phyloP scores from a whole-genome alignment of 1,140 invertebrate genomes.

The Coboldia fuscipes region DNA sequence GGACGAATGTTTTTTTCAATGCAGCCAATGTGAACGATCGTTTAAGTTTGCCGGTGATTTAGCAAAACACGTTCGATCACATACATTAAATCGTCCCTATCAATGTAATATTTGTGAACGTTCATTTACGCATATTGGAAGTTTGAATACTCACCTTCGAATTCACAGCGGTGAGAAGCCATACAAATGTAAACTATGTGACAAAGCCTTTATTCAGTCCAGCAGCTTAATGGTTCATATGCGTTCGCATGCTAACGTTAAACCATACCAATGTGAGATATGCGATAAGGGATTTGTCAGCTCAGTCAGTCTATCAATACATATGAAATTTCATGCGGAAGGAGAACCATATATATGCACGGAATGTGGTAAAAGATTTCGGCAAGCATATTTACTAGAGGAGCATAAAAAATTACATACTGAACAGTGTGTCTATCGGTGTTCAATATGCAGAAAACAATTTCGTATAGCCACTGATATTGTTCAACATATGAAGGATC shows the following conservation, averaged over 20 bases:
- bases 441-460: conserved; percentile 33
- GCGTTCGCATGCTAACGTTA: conserved; percentile 40
- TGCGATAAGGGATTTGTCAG: conserved; percentile 27
- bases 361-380: conserved; percentile 18
- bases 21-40: conserved; percentile 34
- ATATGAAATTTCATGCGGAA: conserved; percentile 15
- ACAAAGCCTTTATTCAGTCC: conserved; percentile 47
- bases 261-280: conserved; percentile 37
- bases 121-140: conserved; percentile 43
- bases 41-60: conserved; percentile 34
- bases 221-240: conserved; percentile 44
- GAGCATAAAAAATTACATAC: conserved; percentile 19
- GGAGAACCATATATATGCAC: conserved; percentile 13
- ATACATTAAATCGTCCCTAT: conserved; percentile 30
- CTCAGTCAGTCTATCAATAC: conserved; percentile 15
- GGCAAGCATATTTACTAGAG: conserved; percentile 15
- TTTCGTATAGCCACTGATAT: conserved; percentile 32
- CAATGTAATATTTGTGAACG: conserved; percentile 22
- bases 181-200: conserved; percentile 20
- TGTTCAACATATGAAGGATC: conserved; percentile 37
- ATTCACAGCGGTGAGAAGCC: conserved; percentile 38
- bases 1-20: conserved; percentile 19
- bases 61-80: conserved; percentile 28
- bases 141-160: conserved; percentile 61
- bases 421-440: conserved; percentile 22